Evolutionary conservation across 2,113 vertebrate species (phyloP), one percentile per base, ranked within the genome.

Genomic region (Ovis aries): DNA sequence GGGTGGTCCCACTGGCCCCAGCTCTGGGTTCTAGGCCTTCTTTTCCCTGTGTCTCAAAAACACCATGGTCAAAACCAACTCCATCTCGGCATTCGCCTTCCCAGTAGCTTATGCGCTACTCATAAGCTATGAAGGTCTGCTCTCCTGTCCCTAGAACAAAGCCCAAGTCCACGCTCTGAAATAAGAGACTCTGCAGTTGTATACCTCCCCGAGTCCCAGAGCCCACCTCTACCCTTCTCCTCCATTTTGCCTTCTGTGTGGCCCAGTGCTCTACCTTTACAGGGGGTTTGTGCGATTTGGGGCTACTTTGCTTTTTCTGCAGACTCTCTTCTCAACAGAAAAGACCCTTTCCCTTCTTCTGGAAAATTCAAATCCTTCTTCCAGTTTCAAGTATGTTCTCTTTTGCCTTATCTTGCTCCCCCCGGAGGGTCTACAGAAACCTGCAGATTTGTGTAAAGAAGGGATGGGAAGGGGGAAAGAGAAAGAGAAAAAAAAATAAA

Each of bases 221-320:
- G 16, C 27, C 13, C 17, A 4, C 1, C 16, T 17, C n/a, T 12
- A 0, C 29, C 33, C 0, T 8, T 21, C 8, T 57, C 25, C 25
- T 50, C 23, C 3, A 0, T 8, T 43, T 53, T 1, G 7, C 77
- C 0, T 1, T 16, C 62, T 78, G 1, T 4, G 27, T 17, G 57
- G 15, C 2, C 59, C 25, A 36, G 31, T 6, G 2, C 3, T 9
- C 31, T 13, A 15, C n/a, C 3, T 0, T 27, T 14, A 3, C 0
- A 1, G 17, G 74, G 10, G 8, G 23, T 31, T 60, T 5, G 1
- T 14, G 12, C 19, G n/a, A 43, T 29, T 15, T 23, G 17, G 5
- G 16, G 7, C 11, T 12, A 27, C 48, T 53, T 6, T 36, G 27
- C 55, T 78, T 23, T 40, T 36, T 31, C 15, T 78, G 0, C 31